Base-by-base conservation (phyloP, 2,113 vertebrate species). In the Perognathus longimembris region DNA sequence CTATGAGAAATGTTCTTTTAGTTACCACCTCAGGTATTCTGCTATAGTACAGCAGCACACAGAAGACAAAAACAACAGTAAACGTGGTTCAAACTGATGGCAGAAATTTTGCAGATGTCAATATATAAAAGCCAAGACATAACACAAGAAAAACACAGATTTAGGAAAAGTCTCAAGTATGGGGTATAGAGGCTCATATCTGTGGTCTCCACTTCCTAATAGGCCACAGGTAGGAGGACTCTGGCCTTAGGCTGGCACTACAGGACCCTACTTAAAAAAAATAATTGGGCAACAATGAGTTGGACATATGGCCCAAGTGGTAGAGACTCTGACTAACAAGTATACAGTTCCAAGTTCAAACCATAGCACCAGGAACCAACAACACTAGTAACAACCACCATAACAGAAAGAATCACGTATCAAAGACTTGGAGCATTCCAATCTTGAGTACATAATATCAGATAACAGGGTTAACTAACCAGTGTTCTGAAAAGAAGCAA, bases 121-220 rank as follows among this genome's bases (percentile, higher is more conserved):
- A 40, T 22, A 80, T 45, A 77, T 61, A 76, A 83, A 94, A 80
- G 50, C 12, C 30, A 92, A 76, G 34, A 34, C 34, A 54, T 26
- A 32, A 32, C 10, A 67, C 76, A 92, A 83, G 64, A 87, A 91
- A 88, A 92, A 26, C 11, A 80, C 34, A 75, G 40, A 90, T 54
- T 54, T 17, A 54, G 50, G 50, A 54, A 54, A 54, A 17, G 50
- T 54, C 50, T 54, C 15, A 54, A 54, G 12, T 54, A 54, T 54
- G 50, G 50, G 50, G 50, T 54, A 15, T 54, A 54, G 50, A 17
- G 50, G 50, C 50, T 54, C 50, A 54, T 54, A 15, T 54, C 50
- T 54, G 50, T 54, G 50, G 50, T 54, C 17, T 54, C 50, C 14
- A 15, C 50, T 54, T 54, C 50, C 50, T 54, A 18, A 54, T 4